Percentiles rank a stretch among this genome's conserved stretches.
Conservation (phyloP, 2,888 invertebrate species). For the Ramazzottius varieornatus region DNA sequence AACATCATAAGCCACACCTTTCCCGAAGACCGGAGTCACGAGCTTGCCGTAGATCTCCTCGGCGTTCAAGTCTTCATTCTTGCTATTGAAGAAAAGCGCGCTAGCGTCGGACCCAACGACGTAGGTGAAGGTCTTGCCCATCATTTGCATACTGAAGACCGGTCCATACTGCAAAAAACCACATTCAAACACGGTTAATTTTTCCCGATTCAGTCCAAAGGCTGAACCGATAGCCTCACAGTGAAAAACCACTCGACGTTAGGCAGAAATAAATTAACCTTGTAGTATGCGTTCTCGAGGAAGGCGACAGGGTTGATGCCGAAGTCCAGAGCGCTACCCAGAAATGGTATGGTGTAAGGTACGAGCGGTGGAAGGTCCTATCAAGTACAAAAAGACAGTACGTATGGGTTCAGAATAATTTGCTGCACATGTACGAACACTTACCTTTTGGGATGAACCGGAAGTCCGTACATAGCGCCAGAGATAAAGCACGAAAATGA, state of each 20-base stretch:
- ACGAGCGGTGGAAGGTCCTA: constrained; percentile 11
- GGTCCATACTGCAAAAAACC: constrained; percentile 17
- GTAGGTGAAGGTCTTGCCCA: constrained; percentile 19
- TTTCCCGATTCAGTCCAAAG: neutral
- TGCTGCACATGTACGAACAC: too few species aligned
- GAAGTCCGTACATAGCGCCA: too few species aligned
- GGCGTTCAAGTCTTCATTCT: constrained; percentile 18
- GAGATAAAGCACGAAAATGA: too few species aligned
- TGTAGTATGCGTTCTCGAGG: constrained; percentile 14
- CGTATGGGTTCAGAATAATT: too few species aligned
- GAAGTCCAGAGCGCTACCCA: constrained; percentile 17
- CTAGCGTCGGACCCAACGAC: constrained; percentile 16
- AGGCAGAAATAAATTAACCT: constrained; percentile 12
- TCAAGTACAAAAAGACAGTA: neutral
- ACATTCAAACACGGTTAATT: neutral
- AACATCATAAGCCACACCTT: constrained; percentile 18
- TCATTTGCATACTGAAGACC: constrained; percentile 19
- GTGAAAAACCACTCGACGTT: too few species aligned
- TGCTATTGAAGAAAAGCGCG: constrained; percentile 17
- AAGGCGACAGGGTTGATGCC: constrained; percentile 15
- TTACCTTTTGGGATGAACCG: too few species aligned
- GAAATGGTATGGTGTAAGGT: constrained; percentile 15
- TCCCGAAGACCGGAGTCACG: constrained; percentile 18
- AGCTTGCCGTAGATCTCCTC: constrained; percentile 18
- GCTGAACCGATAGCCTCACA: neutral